phyloP scores from a whole-genome alignment of 2,797 vertebrate genomes.

The Prunella strophiata region DNA sequence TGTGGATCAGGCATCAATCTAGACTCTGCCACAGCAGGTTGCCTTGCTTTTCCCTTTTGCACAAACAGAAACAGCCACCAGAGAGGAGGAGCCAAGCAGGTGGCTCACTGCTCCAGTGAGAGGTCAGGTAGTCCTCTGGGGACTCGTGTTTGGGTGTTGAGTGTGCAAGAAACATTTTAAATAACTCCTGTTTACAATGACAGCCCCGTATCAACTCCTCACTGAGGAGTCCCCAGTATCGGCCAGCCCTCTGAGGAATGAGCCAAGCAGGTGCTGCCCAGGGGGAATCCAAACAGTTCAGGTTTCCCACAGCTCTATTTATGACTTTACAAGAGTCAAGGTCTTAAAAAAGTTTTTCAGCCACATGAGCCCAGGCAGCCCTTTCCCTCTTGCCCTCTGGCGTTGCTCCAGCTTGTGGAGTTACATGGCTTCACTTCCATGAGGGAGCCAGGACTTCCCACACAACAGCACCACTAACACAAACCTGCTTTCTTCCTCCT shows the following conservation, averaged over 20 bases:
- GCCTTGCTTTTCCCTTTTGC: background rate
- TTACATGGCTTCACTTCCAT: background rate
- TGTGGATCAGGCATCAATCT: accelerated
- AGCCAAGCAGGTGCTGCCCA: background rate
- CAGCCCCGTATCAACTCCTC: accelerated
- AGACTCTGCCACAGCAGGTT: background rate
- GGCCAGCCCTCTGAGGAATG: background rate
- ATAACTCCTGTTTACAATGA: background rate
- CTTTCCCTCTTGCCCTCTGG: background rate
- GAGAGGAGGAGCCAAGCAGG: background rate
- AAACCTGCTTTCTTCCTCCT: background rate
- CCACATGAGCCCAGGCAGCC: background rate
- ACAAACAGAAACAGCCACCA: background rate
- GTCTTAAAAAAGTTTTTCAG: background rate
- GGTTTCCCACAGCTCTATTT: background rate
- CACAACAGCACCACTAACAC: background rate
- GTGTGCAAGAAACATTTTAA: background rate
- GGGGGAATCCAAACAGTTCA: background rate
- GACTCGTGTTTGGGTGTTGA: background rate
- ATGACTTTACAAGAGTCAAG: background rate
- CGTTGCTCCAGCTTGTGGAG: background rate
- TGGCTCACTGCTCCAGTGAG: background rate
- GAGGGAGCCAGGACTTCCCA: background rate
- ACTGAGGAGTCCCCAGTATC: background rate
- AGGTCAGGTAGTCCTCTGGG: background rate